phyloP scores from a whole-genome alignment of 1,140 invertebrate species.

The Trachymyrmex septentrionalis region DNA sequence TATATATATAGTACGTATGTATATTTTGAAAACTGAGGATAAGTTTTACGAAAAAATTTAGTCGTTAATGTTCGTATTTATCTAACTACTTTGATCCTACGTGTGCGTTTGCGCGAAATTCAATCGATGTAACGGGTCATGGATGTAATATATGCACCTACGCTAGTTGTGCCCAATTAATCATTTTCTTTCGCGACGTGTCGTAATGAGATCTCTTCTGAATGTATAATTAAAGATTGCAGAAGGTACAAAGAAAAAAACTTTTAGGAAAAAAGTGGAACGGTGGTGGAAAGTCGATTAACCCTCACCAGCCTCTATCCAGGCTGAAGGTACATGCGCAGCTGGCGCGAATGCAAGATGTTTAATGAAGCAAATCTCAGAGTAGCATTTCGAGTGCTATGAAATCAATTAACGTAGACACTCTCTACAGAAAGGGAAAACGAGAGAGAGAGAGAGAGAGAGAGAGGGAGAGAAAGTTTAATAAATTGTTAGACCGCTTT shows the following conservation, averaged over 20 bases:
- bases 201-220: conserved; percentile 53
- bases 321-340: conserved; percentile 25
- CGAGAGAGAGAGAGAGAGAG: neutral
- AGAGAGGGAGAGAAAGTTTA: conserved; percentile 7
- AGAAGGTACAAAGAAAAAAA: conserved; percentile 22
- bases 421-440: neutral
- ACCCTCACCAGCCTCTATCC: neutral
- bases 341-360: conserved; percentile 52
- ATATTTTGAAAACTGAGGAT: neutral
- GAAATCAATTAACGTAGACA: conserved; percentile 55
- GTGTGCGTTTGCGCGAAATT: conserved; percentile 43
- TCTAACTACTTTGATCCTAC: conserved; percentile 8
- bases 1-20: too few relatives aligned
- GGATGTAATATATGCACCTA: conserved; percentile 42
- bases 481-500: conserved; percentile 14
- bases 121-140: conserved; percentile 57
- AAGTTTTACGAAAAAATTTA: neutral
- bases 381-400: neutral
- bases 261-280: conserved; percentile 38
- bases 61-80: conserved; percentile 24
- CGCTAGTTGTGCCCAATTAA: conserved; percentile 42
- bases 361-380: conserved; percentile 66
- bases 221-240: conserved; percentile 59
- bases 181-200: conserved; percentile 57
- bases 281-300: conserved; percentile 44